Conservation (phyloP, 2,113 vertebrate species). For the Gobius niger region DNA sequence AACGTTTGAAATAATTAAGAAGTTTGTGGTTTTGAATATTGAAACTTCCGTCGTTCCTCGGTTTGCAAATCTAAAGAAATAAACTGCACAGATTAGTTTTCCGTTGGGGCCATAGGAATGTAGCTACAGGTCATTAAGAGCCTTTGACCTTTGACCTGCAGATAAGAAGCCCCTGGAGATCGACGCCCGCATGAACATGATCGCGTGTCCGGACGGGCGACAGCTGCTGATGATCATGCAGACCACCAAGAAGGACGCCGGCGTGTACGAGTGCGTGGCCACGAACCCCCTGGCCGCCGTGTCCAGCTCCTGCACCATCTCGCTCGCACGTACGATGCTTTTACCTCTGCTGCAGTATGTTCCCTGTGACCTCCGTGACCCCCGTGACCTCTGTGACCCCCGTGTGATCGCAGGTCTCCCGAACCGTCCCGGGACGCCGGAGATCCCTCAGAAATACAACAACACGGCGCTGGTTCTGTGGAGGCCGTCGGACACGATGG, state of each 20-base stretch:
- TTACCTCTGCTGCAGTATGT: neutral
- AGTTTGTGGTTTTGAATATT: no score
- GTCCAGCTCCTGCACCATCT: conserved; percentile 89
- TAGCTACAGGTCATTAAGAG: neutral
- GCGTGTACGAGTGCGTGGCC: conserved; percentile 92
- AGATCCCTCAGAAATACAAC: conserved; percentile 93
- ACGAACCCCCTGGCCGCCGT: conserved; percentile 85
- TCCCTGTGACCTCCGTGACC: neutral
- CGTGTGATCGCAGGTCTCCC: conserved; percentile 80
- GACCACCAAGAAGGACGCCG: conserved; percentile 86
- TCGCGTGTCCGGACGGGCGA: conserved; percentile 91
- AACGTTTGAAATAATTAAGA: no score
- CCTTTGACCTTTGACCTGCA: conserved; percentile 47
- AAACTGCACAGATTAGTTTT: no score
- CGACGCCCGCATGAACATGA: conserved; percentile 81
- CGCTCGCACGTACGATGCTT: conserved; percentile 87
- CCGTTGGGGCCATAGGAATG: no score
- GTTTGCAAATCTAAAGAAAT: no score
- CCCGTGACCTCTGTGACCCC: neutral
- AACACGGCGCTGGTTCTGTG: conserved; percentile 93
- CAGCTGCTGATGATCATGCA: conserved; percentile 93
- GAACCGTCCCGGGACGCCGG: conserved; percentile 87
- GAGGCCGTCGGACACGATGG: conserved; percentile 88
- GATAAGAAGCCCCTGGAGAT: conserved; percentile 87
- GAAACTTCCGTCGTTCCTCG: no score